These are phyloP conservation scores for Drosophila persimilis DNA, from an alignment of 1,140 invertebrate species.

Conservation along the genomic window DNA sequence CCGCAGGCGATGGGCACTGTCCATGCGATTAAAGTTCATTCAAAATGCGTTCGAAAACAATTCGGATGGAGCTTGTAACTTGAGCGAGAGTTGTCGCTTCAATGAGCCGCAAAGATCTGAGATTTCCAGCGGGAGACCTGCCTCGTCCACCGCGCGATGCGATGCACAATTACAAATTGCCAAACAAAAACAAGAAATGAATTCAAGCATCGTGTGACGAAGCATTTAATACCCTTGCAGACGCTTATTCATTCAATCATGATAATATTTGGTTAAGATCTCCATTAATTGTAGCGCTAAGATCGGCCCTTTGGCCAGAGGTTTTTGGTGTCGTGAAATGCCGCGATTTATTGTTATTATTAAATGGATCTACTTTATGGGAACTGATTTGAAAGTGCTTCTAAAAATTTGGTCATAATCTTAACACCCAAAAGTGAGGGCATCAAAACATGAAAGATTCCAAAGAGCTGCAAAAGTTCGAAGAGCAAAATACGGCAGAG, in stretches of 20 bases:
- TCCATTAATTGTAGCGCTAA: too few species aligned
- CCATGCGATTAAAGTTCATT: slow-evolving; percentile 78
- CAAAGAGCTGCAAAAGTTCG: background rate
- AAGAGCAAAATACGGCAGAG: background rate
- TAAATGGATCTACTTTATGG: too few species aligned
- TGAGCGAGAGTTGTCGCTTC: slow-evolving; percentile 41
- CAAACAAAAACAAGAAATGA: slow-evolving; percentile 13
- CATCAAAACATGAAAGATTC: background rate
- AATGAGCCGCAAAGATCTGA: slow-evolving; percentile 51
- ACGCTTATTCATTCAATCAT: too few species aligned
- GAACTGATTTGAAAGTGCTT: too few species aligned
- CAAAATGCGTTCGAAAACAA: slow-evolving; percentile 4
- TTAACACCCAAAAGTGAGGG: too few species aligned
- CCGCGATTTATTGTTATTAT: too few species aligned
- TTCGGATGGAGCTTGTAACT: slow-evolving; percentile 29
- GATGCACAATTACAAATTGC: slow-evolving; percentile 13
- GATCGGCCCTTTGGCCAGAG: too few species aligned
- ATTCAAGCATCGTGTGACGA: too few species aligned
- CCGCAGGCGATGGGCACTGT: slow-evolving; percentile 57
- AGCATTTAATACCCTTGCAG: too few species aligned
- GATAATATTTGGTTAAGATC: too few species aligned
- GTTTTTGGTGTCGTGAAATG: too few species aligned
- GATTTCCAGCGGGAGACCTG: slow-evolving; percentile 25
- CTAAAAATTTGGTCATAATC: too few species aligned
- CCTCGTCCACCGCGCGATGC: background rate